Conservation (phyloP, 2,113 vertebrate species). For the Hippopotamus amphibius region DNA sequence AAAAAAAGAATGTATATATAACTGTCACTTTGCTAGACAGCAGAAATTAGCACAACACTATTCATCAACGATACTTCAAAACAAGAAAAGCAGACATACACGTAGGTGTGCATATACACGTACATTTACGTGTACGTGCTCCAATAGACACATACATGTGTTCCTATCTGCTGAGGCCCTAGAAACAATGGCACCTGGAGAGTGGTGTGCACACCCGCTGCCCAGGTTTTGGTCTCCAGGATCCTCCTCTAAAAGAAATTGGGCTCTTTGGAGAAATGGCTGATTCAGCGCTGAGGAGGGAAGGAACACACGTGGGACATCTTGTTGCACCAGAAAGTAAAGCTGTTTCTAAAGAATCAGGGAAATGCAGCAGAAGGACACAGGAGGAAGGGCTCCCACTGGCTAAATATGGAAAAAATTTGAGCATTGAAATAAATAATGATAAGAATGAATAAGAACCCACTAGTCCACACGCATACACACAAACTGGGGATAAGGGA, state of each 20-base stretch:
- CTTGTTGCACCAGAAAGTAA: neutral
- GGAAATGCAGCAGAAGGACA: no score
- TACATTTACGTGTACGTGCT: neutral
- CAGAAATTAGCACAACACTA: neutral
- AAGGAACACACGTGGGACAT: neutral
- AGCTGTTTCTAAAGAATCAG: neutral
- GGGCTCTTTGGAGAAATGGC: neutral
- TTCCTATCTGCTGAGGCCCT: neutral
- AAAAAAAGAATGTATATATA: neutral
- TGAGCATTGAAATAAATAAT: neutral
- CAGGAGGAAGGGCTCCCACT: neutral
- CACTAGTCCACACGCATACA: no score
- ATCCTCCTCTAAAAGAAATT: neutral
- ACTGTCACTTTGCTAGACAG: neutral
- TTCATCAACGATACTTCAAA: neutral
- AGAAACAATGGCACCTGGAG: neutral
- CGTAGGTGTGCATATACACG: neutral
- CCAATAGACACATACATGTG: accelerated
- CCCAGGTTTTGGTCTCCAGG: neutral
- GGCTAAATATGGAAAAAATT: neutral
- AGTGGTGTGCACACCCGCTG: neutral
- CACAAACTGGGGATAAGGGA: neutral
- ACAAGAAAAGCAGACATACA: neutral
- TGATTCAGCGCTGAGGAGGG: neutral
- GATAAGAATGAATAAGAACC: neutral